Evolutionary conservation across 1,140 invertebrate species (phyloP).

Genomic region (Drosophila nigrodunni): DNA sequence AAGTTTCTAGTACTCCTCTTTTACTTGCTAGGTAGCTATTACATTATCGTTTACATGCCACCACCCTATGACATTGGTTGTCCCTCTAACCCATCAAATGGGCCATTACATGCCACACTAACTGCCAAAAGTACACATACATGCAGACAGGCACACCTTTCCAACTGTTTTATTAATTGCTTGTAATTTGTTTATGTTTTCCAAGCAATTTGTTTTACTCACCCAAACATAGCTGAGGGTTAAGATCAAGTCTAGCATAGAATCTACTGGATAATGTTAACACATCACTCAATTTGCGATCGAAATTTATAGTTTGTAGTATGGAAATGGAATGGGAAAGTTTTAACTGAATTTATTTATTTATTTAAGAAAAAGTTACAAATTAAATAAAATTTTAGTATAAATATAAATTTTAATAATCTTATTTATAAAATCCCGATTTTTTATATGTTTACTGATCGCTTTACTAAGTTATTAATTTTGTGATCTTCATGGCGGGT

Average conservation of each 20-base stretch:
- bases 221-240: constrained; percentile 33
- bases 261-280: constrained; percentile 20
- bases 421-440: too few relatives aligned
- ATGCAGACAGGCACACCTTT: too few relatives aligned
- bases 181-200: constrained; percentile 80
- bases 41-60: constrained; percentile 72
- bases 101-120: constrained; percentile 44
- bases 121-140: constrained; percentile 32
- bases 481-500: too few relatives aligned
- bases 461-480: too few relatives aligned
- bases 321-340: background rate
- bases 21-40: constrained; percentile 30
- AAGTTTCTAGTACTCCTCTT: constrained; percentile 4
- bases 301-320: background rate
- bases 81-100: constrained; percentile 56
- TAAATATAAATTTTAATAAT: too few relatives aligned
- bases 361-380: too few relatives aligned
- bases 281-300: constrained; percentile 23
- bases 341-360: background rate
- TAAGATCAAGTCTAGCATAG: constrained; percentile 23
- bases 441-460: too few relatives aligned
- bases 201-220: constrained; percentile 67
- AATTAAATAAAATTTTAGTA: too few relatives aligned
- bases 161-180: constrained; percentile 66
- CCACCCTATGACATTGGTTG: constrained; percentile 16